These are phyloP conservation scores for Archaeoteleia sp. DNA, from an alignment of 2,888 invertebrate species.

Conservation along the genomic window DNA sequence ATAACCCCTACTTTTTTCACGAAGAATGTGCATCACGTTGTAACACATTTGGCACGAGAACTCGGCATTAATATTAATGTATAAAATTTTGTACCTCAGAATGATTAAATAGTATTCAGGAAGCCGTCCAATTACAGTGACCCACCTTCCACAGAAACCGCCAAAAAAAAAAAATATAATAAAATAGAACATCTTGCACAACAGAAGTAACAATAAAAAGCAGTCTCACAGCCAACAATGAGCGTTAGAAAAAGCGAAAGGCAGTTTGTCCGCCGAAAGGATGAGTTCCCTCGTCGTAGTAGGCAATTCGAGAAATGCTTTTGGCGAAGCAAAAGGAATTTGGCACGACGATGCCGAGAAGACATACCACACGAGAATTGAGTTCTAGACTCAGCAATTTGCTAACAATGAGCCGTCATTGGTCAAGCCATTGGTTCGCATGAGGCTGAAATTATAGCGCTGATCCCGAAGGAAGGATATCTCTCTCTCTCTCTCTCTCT, in stretches of 20 bases:
- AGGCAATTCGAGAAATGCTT: conserved; percentile 43
- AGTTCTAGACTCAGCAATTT: conserved; percentile 42
- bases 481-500: not conserved
- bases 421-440: conserved; percentile 43
- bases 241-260: conserved; percentile 15
- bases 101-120: conserved; percentile 10
- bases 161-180: conserved; percentile 4
- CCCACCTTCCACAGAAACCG: not conserved
- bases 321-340: conserved; percentile 32
- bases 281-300: conserved; percentile 10
- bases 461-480: not conserved
- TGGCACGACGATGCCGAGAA: conserved; percentile 20
- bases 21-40: too few relatives aligned
- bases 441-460: conserved; percentile 28
- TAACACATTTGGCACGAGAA: not conserved
- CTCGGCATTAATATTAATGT: conserved; percentile 7
- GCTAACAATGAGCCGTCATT: conserved; percentile 40
- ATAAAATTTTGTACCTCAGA: conserved; percentile 8
- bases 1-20: too few relatives aligned
- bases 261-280: conserved; percentile 22
- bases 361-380: conserved; percentile 40
- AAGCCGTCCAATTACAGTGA: conserved; percentile 12
- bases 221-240: conserved; percentile 9
- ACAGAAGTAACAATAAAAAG: conserved; percentile 22
- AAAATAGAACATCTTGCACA: conserved; percentile 19